Evolutionary conservation across 2,113 vertebrate genomes (phyloP).

Genomic region (Stigmatopora argus): DNA sequence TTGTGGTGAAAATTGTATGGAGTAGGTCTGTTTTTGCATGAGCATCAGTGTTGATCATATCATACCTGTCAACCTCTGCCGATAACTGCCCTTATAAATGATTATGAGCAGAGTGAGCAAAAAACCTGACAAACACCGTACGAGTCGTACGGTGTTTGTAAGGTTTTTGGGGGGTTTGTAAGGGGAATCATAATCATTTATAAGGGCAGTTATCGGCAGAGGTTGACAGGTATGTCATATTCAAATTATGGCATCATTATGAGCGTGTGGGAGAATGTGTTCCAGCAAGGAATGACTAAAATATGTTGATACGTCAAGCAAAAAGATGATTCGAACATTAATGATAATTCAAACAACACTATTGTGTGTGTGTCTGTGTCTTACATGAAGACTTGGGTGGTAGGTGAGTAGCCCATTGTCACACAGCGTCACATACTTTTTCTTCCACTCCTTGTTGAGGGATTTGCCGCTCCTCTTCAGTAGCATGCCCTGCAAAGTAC

Average conservation of each 20-base stretch:
- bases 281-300: slow-evolving; percentile 52
- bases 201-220: no score
- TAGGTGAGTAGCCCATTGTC: slow-evolving; percentile 95
- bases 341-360: slow-evolving; percentile 54
- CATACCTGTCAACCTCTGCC: no score
- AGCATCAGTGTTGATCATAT: neutral
- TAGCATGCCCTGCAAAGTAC: slow-evolving; percentile 81
- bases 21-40: neutral
- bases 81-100: no score
- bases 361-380: slow-evolving; percentile 42
- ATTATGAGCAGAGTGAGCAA: no score
- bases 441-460: slow-evolving; percentile 97
- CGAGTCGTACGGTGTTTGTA: no score
- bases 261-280: slow-evolving; percentile 19
- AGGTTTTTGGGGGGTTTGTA: no score
- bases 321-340: slow-evolving; percentile 45
- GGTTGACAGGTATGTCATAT: no score
- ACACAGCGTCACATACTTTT: slow-evolving; percentile 93
- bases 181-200: no score
- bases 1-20: neutral
- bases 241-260: neutral
- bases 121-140: no score
- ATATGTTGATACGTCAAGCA: slow-evolving; percentile 30
- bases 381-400: slow-evolving; percentile 92
- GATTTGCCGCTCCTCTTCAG: slow-evolving; percentile 93